A percentile compares a stretch with the other conserved stretches of the same genome.
Evolutionary conservation across 2,113 vertebrate species (phyloP).

Genomic region (Neolamprologus kungweensis): DNA sequence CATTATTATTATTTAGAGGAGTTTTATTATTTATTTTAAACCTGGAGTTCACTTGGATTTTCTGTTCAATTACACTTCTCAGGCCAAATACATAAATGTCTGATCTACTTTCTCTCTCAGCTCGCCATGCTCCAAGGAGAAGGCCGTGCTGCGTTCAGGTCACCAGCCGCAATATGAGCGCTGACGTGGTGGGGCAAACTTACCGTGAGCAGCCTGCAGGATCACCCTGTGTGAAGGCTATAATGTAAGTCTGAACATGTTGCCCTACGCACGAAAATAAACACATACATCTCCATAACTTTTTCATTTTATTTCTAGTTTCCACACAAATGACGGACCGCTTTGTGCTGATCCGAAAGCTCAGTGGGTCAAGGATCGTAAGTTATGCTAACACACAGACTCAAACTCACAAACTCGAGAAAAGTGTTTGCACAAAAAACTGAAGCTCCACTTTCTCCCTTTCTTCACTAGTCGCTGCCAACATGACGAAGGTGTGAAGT

Average conservation of each 20-base stretch:
- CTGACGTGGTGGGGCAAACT: neutral
- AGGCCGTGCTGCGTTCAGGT: neutral
- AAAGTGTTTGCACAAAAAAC: neutral
- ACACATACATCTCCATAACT: rapidly evolving
- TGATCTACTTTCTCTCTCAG: neutral
- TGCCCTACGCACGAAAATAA: rapidly evolving
- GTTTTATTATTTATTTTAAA: neutral
- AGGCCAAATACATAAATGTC: neutral
- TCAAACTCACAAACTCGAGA: neutral
- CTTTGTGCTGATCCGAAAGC: neutral
- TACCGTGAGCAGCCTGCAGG: neutral
- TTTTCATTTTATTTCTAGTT: neutral
- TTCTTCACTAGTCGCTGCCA: neutral
- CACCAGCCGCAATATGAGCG: neutral
- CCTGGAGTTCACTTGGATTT: neutral
- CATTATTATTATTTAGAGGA: neutral
- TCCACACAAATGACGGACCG: rapidly evolving
- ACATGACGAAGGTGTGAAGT: neutral
- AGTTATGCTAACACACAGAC: neutral
- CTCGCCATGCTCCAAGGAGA: neutral
- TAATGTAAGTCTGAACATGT: neutral
- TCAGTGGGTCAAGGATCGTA: neutral
- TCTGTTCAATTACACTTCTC: neutral
- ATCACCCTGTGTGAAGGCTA: neutral
- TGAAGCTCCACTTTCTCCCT: rapidly evolving